Evolutionary conservation across 2,888 invertebrate species (phyloP).

Genomic region (Drosophila mercatorum): DNA sequence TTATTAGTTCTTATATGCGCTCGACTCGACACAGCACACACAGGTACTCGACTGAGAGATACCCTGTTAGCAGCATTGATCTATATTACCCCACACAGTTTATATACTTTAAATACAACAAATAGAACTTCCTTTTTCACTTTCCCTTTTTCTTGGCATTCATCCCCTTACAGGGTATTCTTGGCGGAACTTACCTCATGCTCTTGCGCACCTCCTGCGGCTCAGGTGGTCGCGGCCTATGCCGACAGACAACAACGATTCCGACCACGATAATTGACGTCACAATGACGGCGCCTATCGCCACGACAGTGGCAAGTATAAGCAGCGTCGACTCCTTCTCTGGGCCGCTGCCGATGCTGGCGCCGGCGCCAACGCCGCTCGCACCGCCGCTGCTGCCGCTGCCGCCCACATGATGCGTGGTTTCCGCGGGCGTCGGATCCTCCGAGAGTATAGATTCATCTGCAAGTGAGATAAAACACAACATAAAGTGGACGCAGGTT

Average conservation of each 20-base stretch:
- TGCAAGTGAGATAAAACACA: constrained; percentile 50
- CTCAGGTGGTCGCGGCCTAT: constrained; percentile 85
- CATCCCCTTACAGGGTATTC: constrained; percentile 28
- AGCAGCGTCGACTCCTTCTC: constrained; percentile 85
- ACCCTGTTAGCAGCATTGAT: neutral
- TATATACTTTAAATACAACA: too few relatives aligned
- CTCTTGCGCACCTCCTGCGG: constrained; percentile 85
- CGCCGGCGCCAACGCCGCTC: constrained; percentile 74
- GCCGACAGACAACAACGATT: constrained; percentile 84
- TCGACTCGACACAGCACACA: constrained; percentile 13
- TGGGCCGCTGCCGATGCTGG: constrained; percentile 75
- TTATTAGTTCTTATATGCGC: constrained; percentile 65
- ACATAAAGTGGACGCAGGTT: constrained; percentile 26
- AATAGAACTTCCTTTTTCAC: too few relatives aligned
- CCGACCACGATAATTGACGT: constrained; percentile 85
- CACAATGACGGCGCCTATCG: constrained; percentile 85
- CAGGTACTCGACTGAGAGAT: neutral
- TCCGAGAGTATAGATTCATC: constrained; percentile 85
- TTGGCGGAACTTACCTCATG: constrained; percentile 83
- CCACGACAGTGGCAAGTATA: constrained; percentile 84
- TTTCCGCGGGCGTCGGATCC: constrained; percentile 85
- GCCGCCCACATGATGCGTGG: constrained; percentile 83
- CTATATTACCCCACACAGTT: neutral
- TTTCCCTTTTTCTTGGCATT: too few relatives aligned
- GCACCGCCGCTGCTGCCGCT: constrained; percentile 49